Conservation (phyloP, 2,888 invertebrate species). For the Himalopsyche tibetana region DNA sequence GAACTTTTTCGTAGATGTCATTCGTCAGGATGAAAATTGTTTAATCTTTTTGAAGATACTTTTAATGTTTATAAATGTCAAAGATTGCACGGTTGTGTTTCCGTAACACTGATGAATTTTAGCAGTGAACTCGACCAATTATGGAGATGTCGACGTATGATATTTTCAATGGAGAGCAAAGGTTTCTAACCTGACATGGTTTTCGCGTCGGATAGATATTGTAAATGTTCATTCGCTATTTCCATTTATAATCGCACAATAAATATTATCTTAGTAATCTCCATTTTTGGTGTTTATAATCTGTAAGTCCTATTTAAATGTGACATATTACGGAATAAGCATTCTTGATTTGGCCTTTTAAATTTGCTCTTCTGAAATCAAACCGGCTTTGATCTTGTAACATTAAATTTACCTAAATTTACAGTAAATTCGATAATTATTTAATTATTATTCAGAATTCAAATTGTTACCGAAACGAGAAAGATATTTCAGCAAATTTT, state of each 20-base stretch:
- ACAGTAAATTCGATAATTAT: too few species aligned
- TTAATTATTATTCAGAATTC: too few species aligned
- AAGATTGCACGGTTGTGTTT: neutral
- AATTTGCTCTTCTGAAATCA: neutral
- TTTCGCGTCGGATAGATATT: neutral
- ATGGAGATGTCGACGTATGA: neutral
- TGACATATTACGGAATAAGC: neutral
- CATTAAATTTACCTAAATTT: too few species aligned
- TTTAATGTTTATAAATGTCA: neutral
- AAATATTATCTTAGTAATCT: neutral
- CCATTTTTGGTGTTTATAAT: constrained; percentile 4
- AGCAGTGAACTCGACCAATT: neutral
- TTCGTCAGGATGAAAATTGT: neutral
- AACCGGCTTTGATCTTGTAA: too few species aligned
- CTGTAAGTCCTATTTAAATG: constrained; percentile 2
- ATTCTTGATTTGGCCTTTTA: constrained; percentile 16
- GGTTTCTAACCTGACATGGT: neutral
- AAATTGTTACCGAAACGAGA: too few species aligned
- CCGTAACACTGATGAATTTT: neutral
- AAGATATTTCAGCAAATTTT: too few species aligned
- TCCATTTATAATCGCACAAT: constrained; percentile 35
- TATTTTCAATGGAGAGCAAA: neutral
- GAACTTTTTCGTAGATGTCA: neutral
- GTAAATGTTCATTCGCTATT: neutral
- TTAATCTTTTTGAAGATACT: constrained; percentile 8